Base-by-base conservation (phyloP, 2,113 vertebrate genomes). In the Cebidichthys violaceus region DNA sequence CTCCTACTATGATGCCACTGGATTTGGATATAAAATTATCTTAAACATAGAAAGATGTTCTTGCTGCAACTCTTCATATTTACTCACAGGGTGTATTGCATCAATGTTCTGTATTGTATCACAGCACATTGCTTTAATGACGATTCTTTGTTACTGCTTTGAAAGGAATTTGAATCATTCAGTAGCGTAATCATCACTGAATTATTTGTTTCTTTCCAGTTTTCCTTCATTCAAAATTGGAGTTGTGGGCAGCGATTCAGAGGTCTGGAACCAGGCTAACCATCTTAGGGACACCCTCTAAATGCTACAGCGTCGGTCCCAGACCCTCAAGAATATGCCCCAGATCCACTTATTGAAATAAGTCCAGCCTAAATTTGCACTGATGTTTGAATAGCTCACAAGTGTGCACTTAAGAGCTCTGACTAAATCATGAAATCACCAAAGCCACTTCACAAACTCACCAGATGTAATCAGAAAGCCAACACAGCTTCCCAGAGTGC, bases 401-500 rank as follows among this genome's bases (percentile, higher is more conserved):
- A 77, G 78, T 74, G 39, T 66, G 47, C 81, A 55, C 83, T 89
- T 59, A 55, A 77, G 85, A 82, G 18, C 70, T 47, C 59, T 70
- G 59, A 45, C 64, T 80, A 77, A 86, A 92, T 82, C 61, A 70
- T 73, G 31, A 85, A 89, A 84, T 85, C 77, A 75, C 75, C 61
- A 78, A 31, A 83, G 45, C 70, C 64, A 70, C 83, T 85, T 86
- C 72, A 24, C 47, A 89, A 69, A 73, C 65, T 80, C 70, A 79
- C 73, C 76, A 65, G 68, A 75, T 81, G 43, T 50, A 84, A 89
- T 89, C 74, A 89, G 62, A 54, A 18, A 66, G 52, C 55, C 29
- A 45, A 31, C 35, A 61, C 35, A 77, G 45, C 27, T 75, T 78
- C 47, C 20, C 45, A 70, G 76, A 76, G 50, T 27, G 33, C 54